Conservation (phyloP, 2,113 vertebrate genomes). For the Oryzias curvinotus region DNA sequence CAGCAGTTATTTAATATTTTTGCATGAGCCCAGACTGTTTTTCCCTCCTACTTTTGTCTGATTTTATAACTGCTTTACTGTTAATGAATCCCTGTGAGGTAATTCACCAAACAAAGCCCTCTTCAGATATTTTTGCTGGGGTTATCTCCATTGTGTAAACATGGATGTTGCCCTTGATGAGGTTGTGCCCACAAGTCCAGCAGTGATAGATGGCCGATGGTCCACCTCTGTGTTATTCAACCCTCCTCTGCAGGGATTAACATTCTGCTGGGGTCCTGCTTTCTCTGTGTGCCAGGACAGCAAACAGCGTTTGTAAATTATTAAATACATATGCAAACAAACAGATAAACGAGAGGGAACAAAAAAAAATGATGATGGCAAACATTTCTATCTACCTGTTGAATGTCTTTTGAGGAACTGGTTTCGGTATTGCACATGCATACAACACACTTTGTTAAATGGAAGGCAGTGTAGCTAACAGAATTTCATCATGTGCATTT, state of each 20-base stretch:
- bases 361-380: conserved; percentile 20
- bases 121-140: conserved; percentile 47
- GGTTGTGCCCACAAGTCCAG: conserved; percentile 45
- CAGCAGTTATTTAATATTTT: background rate
- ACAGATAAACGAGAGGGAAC: background rate
- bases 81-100: conserved; percentile 24
- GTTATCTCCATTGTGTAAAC: conserved; percentile 61
- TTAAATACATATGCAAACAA: conserved; percentile 43
- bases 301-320: conserved; percentile 20
- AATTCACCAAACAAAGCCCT: conserved; percentile 29
- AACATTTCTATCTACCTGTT: conserved; percentile 33
- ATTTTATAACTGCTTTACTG: conserved; percentile 37
- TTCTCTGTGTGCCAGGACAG: conserved; percentile 19
- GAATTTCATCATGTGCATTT: conserved; percentile 32
- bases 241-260: conserved; percentile 34
- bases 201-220: conserved; percentile 55
- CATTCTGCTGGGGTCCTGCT: conserved; percentile 35
- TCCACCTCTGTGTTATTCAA: conserved; percentile 39
- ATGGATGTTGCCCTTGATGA: conserved; percentile 59
- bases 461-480: conserved; percentile 22
- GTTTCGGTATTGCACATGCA: conserved; percentile 27
- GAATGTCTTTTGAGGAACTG: conserved; percentile 17
- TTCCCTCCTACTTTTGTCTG: conserved; percentile 15
- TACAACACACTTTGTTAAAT: conserved; percentile 29
- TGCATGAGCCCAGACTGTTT: background rate